Percentiles rank a stretch among this genome's conserved stretches.
Evolutionary conservation across 2,888 invertebrate genomes (phyloP).

Genomic region (Ochropleura leucogaster): DNA sequence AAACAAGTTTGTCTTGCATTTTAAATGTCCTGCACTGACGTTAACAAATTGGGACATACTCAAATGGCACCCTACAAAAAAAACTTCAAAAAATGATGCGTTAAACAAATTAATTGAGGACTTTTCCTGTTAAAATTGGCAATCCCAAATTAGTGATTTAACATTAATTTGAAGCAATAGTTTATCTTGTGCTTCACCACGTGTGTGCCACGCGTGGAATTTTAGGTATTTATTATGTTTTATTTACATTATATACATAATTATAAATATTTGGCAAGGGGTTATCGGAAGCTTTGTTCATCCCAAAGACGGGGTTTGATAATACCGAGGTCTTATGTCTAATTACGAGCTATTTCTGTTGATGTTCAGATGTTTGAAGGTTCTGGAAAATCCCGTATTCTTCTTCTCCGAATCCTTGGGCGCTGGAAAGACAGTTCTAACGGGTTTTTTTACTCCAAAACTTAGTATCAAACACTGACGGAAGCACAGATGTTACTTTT

Average conservation of each 20-base stretch:
- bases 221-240: slow-evolving; percentile 13
- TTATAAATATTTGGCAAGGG: slow-evolving; percentile 31
- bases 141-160: slow-evolving; percentile 14
- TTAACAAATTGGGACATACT: no score
- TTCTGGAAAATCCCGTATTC: neutral
- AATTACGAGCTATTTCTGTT: neutral
- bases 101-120: neutral
- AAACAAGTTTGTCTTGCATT: no score
- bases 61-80: neutral
- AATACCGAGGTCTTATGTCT: neutral
- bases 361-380: neutral
- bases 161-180: neutral
- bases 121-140: neutral
- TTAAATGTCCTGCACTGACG: no score
- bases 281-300: slow-evolving; percentile 30
- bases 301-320: slow-evolving; percentile 4
- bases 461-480: no score
- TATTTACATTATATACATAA: slow-evolving; percentile 22
- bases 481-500: no score
- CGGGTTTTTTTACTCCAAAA: no score
- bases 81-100: neutral
- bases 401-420: no score
- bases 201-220: slow-evolving; percentile 36
- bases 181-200: slow-evolving; percentile 29
- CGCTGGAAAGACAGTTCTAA: no score